These are phyloP conservation scores for Helicoverpa assulta DNA, from an alignment of 2,888 invertebrate species.

Conservation along the genomic window DNA sequence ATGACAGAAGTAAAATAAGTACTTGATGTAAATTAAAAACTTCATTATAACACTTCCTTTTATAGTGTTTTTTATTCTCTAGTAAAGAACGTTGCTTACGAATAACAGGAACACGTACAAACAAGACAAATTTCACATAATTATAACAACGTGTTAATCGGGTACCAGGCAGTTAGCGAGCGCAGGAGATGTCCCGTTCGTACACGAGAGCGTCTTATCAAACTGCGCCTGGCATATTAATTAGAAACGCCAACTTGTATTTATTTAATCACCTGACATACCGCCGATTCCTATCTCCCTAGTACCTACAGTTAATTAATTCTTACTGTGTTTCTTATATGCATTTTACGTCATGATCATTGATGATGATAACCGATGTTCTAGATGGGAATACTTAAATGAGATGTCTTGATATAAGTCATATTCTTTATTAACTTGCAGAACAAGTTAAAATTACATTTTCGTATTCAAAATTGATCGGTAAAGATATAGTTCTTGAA, in stretches of 20 bases:
- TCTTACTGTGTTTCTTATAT: constrained; percentile 78
- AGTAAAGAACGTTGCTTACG: constrained; percentile 25
- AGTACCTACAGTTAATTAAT: constrained; percentile 83
- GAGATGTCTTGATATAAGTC: constrained; percentile 60
- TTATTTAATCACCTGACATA: constrained; percentile 88
- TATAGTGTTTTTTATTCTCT: constrained; percentile 17
- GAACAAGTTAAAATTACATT: not conserved
- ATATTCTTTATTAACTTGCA: constrained; percentile 15
- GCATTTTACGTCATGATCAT: constrained; percentile 63
- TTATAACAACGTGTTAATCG: constrained; percentile 85
- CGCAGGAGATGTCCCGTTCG: constrained; percentile 79
- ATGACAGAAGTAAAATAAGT: not conserved
- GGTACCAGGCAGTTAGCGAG: constrained; percentile 78
- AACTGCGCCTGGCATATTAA: constrained; percentile 88
- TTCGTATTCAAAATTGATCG: not conserved
- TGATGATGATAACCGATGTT: constrained; percentile 64
- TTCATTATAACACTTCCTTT: constrained; percentile 11
- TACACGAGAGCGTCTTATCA: constrained; percentile 77
- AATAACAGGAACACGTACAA: constrained; percentile 60
- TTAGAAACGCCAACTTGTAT: constrained; percentile 86
- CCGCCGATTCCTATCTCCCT: constrained; percentile 81
- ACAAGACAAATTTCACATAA: constrained; percentile 78
- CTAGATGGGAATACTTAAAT: constrained; percentile 57
- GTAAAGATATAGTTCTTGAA: not conserved
- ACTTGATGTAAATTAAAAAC: constrained; percentile 4